Conservation (phyloP, 1,140 invertebrate genomes). For the Tribolium castaneum region DNA sequence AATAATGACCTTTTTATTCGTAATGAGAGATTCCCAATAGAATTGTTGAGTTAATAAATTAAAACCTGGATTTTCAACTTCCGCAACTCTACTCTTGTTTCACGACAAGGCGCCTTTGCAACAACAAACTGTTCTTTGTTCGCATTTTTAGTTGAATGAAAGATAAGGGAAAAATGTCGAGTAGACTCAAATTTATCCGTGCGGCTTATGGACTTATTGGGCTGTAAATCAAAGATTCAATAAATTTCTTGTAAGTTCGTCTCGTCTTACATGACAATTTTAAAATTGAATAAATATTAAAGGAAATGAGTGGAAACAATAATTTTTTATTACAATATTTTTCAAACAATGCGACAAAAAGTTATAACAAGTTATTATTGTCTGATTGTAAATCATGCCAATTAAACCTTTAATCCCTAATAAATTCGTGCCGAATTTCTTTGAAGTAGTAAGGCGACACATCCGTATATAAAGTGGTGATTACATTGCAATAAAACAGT, state of each 20-base stretch:
- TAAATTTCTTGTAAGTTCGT: no score
- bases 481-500: background rate
- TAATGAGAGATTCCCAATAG: constrained; percentile 17
- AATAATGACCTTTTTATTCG: constrained; percentile 16
- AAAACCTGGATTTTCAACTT: background rate
- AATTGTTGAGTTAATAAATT: constrained; percentile 16
- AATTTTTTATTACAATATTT: no score
- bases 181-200: background rate
- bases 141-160: background rate
- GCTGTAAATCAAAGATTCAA: background rate
- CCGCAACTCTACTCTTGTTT: background rate
- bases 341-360: no score
- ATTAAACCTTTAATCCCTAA: background rate
- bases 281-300: no score
- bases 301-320: no score
- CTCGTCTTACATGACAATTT: no score
- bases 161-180: background rate
- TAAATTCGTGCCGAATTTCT: background rate
- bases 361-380: background rate
- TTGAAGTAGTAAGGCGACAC: background rate
- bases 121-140: background rate
- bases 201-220: background rate
- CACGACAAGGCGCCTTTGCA: background rate
- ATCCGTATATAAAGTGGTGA: background rate
- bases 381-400: background rate